A percentile compares a stretch with the other conserved stretches of the same genome.
phyloP scores from a whole-genome alignment of 1,140 invertebrate genomes.

The Neotoxoptera formosana region DNA sequence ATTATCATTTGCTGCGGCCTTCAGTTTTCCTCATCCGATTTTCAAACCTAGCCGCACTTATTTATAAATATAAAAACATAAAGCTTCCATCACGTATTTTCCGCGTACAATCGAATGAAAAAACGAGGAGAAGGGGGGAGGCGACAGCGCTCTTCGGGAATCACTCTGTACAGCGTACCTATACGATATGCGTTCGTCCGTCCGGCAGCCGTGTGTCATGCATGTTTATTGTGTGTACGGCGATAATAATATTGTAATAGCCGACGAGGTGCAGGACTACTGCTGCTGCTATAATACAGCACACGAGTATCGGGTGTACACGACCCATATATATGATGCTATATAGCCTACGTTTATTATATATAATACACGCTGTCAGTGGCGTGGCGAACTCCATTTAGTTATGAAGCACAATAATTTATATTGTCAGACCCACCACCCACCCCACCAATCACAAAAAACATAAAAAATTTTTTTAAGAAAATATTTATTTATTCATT shows the following conservation, averaged over 20 bases:
- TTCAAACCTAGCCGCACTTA: not conserved
- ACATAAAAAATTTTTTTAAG: no score
- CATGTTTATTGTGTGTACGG: not conserved
- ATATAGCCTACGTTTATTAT: not conserved
- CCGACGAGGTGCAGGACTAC: not conserved
- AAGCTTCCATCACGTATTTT: not conserved
- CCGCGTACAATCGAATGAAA: not conserved
- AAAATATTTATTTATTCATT: no score
- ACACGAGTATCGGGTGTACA: not conserved
- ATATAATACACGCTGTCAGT: no score
- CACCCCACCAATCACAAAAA: no score
- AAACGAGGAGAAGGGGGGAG: not conserved
- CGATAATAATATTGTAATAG: slow-evolving; percentile 12
- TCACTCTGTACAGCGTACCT: not conserved
- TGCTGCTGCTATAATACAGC: not conserved
- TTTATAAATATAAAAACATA: not conserved
- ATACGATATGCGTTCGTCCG: not conserved
- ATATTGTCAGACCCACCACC: no score
- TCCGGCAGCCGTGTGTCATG: not conserved
- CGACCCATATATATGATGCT: not conserved
- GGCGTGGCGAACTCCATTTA: no score
- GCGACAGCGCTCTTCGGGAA: not conserved
- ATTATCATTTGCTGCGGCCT: no score
- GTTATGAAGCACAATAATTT: no score
- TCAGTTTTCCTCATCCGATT: not conserved